Evolutionary conservation across 2,797 vertebrate genomes (phyloP).

Genomic region (Oryzias sinensis): DNA sequence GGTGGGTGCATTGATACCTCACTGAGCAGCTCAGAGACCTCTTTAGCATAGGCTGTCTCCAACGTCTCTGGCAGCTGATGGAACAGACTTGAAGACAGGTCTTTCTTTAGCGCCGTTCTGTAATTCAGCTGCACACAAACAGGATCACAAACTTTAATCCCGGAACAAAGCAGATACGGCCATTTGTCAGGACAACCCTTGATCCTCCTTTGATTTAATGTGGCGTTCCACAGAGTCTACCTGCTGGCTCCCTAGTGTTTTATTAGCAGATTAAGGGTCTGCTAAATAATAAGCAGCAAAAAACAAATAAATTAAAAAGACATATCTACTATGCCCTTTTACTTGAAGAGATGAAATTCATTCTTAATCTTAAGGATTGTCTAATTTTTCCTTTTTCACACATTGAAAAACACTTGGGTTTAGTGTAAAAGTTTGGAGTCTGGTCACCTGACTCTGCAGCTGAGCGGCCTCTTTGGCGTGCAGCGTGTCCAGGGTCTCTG

Average conservation of each 20-base stretch:
- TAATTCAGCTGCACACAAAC: slow-evolving; percentile 49
- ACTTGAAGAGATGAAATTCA: too few species aligned
- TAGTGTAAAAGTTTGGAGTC: too few species aligned
- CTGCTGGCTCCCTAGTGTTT: neutral
- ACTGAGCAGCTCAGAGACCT: slow-evolving; percentile 81
- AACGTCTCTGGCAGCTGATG: slow-evolving; percentile 83
- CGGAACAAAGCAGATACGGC: neutral
- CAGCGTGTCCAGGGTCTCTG: slow-evolving; percentile 85
- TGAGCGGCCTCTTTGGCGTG: slow-evolving; percentile 82
- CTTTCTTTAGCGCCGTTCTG: slow-evolving; percentile 36
- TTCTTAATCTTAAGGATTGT: too few species aligned
- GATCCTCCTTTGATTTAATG: neutral
- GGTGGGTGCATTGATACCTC: slow-evolving; percentile 63
- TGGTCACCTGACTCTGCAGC: slow-evolving; percentile 84
- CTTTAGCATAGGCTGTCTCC: slow-evolving; percentile 83
- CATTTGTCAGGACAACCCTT: fast-evolving
- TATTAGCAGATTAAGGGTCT: neutral
- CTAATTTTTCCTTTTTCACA: too few species aligned
- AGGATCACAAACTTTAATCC: neutral
- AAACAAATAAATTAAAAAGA: neutral
- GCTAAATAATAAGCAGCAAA: neutral
- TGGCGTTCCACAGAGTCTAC: slow-evolving; percentile 2
- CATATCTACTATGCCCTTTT: too few species aligned
- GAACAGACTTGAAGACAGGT: slow-evolving; percentile 70
- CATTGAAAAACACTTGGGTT: too few species aligned